Evolutionary conservation across 2,113 vertebrate species (phyloP).

Genomic region (Planiliza haematocheilus): DNA sequence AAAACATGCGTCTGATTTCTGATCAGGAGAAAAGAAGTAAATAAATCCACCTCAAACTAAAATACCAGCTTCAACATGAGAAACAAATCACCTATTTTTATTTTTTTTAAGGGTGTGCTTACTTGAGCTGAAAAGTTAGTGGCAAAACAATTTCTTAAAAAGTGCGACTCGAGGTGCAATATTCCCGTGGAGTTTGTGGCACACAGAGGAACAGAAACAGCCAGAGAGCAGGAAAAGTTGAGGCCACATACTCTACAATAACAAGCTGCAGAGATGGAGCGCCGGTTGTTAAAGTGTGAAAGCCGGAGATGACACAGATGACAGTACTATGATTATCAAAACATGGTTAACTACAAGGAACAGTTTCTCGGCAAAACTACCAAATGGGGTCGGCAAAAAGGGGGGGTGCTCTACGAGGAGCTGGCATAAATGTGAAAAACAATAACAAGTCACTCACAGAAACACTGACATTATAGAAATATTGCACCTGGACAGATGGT

Average conservation of each 20-base stretch:
- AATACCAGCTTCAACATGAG: slow-evolving; percentile 25
- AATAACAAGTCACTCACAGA: slow-evolving; percentile 58
- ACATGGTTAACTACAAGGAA: slow-evolving; percentile 27
- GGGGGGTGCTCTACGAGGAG: slow-evolving; percentile 18
- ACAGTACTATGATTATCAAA: slow-evolving; percentile 34
- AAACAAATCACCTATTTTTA: background rate
- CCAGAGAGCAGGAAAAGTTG: slow-evolving; percentile 41
- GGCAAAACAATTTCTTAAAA: background rate
- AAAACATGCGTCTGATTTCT: slow-evolving; percentile 29
- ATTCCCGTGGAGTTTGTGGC: slow-evolving; percentile 70
- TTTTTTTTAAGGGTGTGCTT: slow-evolving; percentile 9
- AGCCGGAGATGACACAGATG: slow-evolving; percentile 52
- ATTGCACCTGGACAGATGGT: slow-evolving; percentile 73
- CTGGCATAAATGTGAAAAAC: slow-evolving; percentile 40
- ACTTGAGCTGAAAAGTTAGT: slow-evolving; percentile 7
- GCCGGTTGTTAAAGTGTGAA: slow-evolving; percentile 41
- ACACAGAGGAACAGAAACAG: slow-evolving; percentile 64
- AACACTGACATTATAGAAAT: slow-evolving; percentile 72
- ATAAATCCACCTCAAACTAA: slow-evolving; percentile 35
- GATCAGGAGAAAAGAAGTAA: slow-evolving; percentile 5
- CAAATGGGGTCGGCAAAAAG: slow-evolving; percentile 18
- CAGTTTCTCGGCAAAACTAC: slow-evolving; percentile 14
- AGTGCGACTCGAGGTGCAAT: slow-evolving; percentile 78
- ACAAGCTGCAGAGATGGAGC: slow-evolving; percentile 71
- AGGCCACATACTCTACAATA: slow-evolving; percentile 58